These are phyloP conservation scores for Drosophila cardini DNA, from an alignment of 1,140 invertebrate genomes.

Conservation along the genomic window DNA sequence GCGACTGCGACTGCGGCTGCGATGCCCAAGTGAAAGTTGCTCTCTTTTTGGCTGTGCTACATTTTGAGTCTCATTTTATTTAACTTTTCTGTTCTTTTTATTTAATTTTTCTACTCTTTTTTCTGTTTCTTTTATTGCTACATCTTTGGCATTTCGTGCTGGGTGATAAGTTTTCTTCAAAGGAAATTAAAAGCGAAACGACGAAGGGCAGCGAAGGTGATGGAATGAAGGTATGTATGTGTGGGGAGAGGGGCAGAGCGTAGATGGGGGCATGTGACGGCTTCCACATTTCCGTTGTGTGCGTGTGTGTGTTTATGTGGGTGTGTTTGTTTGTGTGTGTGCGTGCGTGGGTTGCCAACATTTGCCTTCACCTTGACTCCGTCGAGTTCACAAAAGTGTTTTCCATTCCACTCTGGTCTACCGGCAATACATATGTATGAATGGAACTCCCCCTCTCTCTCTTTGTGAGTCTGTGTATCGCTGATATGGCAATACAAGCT, in stretches of 20 bases:
- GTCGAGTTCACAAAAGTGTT: constrained; percentile 37
- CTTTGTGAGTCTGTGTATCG: constrained; percentile 12
- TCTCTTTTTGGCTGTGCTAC: constrained; percentile 20
- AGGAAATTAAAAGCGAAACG: constrained; percentile 59
- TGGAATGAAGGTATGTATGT: background rate
- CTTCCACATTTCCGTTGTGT: constrained; percentile 50
- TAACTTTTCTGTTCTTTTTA: constrained; percentile 35
- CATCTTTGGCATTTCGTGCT: constrained; percentile 54
- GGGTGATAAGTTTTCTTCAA: constrained; percentile 59
- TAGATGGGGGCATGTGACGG: background rate
- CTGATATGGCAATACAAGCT: constrained; percentile 47
- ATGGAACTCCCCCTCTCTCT: background rate
- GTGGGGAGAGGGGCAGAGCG: background rate
- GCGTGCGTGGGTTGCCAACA: constrained; percentile 35
- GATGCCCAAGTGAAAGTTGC: constrained; percentile 30
- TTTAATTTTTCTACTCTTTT: constrained; percentile 34
- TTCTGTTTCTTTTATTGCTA: constrained; percentile 46
- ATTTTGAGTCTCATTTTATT: constrained; percentile 44
- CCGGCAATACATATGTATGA: constrained; percentile 1
- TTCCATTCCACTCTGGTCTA: background rate
- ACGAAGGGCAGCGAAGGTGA: constrained; percentile 24
- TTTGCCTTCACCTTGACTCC: constrained; percentile 57
- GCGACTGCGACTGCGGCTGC: constrained; percentile 17
- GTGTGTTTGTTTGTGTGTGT: constrained; percentile 34
- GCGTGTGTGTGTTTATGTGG: constrained; percentile 13